Evolutionary conservation across 2,888 invertebrate species (phyloP).

Genomic region (Lordiphosa fenestrarum): DNA sequence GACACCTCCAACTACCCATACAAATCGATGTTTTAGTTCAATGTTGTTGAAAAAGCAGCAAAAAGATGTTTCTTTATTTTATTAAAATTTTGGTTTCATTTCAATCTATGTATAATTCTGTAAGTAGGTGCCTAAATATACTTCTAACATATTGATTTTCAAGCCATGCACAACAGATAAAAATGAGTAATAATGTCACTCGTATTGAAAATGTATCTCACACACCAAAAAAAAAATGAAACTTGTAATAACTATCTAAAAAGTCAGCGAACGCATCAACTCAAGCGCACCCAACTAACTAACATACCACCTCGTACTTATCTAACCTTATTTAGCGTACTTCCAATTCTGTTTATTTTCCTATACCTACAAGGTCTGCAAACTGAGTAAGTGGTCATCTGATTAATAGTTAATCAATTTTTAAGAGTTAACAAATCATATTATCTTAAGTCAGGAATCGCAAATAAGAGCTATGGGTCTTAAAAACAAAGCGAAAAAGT

Average conservation of each 20-base stretch:
- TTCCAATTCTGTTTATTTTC: constrained; percentile 34
- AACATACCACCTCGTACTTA: constrained; percentile 1
- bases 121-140: constrained; percentile 29
- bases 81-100: constrained; percentile 11
- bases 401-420: no score
- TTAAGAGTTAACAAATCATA: no score
- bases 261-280: constrained; percentile 37
- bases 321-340: constrained; percentile 16
- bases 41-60: constrained; percentile 54
- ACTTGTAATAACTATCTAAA: constrained; percentile 14
- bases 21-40: constrained; percentile 70
- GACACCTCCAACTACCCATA: constrained; percentile 23
- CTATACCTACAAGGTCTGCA: constrained; percentile 7
- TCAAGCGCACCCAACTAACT: constrained; percentile 32
- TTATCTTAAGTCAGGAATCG: no score
- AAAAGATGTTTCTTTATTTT: constrained; percentile 18
- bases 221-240: constrained; percentile 46
- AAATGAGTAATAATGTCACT: constrained; percentile 36
- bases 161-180: constrained; percentile 59
- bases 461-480: no score
- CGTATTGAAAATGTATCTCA: constrained; percentile 59
- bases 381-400: no score
- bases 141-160: constrained; percentile 17
- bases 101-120: constrained; percentile 20
- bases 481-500: no score